Conservation (phyloP, 2,888 invertebrate species). For the Melieria picta region DNA sequence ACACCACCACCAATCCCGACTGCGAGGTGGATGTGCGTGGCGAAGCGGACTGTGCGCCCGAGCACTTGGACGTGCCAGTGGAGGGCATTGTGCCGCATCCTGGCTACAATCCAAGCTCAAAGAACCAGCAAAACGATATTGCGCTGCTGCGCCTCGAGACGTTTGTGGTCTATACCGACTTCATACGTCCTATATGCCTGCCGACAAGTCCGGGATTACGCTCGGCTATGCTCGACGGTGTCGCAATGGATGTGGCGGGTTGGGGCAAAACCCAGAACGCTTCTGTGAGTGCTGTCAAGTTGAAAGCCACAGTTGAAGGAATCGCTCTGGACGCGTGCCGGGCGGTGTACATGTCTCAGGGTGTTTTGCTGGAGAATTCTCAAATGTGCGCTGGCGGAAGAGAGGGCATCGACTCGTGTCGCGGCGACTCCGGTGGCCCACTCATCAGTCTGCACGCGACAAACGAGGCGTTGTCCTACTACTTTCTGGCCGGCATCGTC, state of each 20-base stretch:
- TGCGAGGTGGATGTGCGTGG: slow-evolving; percentile 68
- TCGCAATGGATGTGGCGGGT: slow-evolving; percentile 70
- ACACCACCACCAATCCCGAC: slow-evolving; percentile 71
- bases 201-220: slow-evolving; percentile 64
- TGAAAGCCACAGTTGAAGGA: slow-evolving; percentile 68
- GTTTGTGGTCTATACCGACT: slow-evolving; percentile 70
- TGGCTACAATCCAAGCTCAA: slow-evolving; percentile 70
- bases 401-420: slow-evolving; percentile 69
- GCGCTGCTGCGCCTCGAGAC: slow-evolving; percentile 73
- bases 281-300: slow-evolving; percentile 67
- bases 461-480: slow-evolving; percentile 66
- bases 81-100: slow-evolving; percentile 75
- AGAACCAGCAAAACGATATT: slow-evolving; percentile 76
- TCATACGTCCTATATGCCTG: slow-evolving; percentile 72
- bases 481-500: slow-evolving; percentile 71
- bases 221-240: slow-evolving; percentile 63
- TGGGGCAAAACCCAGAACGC: slow-evolving; percentile 73
- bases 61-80: slow-evolving; percentile 71
- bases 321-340: slow-evolving; percentile 68
- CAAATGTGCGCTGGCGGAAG: slow-evolving; percentile 74
- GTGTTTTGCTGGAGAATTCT: slow-evolving; percentile 65
- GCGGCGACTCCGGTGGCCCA: slow-evolving; percentile 75
- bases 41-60: slow-evolving; percentile 70
- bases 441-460: slow-evolving; percentile 67
- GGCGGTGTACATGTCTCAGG: slow-evolving; percentile 67